phyloP scores from a whole-genome alignment of 2,113 vertebrate genomes.

The Sebastes schlegelii region DNA sequence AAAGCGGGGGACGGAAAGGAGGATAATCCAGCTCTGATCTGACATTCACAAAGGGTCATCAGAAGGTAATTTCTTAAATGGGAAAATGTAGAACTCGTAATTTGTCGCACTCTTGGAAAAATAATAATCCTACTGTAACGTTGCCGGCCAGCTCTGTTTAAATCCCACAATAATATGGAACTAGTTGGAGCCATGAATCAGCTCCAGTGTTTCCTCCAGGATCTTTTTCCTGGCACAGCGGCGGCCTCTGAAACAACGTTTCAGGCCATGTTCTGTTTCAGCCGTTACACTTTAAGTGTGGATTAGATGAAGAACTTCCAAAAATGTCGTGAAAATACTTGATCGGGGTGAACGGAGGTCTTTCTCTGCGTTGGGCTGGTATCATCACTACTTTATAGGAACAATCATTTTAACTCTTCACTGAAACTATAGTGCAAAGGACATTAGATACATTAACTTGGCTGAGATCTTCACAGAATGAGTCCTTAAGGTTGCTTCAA shows the following conservation, averaged over 20 bases:
- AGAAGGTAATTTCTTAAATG: conserved; percentile 12
- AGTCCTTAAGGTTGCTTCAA: not conserved
- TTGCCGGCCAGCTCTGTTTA: conserved; percentile 39
- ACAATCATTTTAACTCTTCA: conserved; percentile 3
- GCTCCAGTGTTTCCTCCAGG: conserved; percentile 54
- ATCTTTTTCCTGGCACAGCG: conserved; percentile 60
- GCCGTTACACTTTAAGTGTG: conserved; percentile 66
- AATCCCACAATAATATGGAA: conserved; percentile 65
- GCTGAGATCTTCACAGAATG: not conserved
- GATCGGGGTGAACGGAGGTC: conserved; percentile 47
- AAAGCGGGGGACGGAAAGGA: not conserved
- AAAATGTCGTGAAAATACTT: conserved; percentile 65
- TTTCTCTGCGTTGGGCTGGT: not conserved
- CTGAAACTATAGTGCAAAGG: conserved; percentile 3
- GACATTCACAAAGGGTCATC: conserved; percentile 12
- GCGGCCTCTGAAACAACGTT: conserved; percentile 50
- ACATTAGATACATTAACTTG: not conserved
- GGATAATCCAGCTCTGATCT: conserved; percentile 15
- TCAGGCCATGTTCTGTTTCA: conserved; percentile 63
- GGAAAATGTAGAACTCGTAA: conserved; percentile 31
- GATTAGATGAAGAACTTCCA: conserved; percentile 72
- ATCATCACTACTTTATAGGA: conserved; percentile 38
- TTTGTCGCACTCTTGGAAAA: conserved; percentile 49
- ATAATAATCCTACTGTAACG: conserved; percentile 43
- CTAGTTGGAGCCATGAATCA: conserved; percentile 62